Evolutionary conservation across 2,113 vertebrate species (phyloP).

Genomic region (Charadrius vociferus): DNA sequence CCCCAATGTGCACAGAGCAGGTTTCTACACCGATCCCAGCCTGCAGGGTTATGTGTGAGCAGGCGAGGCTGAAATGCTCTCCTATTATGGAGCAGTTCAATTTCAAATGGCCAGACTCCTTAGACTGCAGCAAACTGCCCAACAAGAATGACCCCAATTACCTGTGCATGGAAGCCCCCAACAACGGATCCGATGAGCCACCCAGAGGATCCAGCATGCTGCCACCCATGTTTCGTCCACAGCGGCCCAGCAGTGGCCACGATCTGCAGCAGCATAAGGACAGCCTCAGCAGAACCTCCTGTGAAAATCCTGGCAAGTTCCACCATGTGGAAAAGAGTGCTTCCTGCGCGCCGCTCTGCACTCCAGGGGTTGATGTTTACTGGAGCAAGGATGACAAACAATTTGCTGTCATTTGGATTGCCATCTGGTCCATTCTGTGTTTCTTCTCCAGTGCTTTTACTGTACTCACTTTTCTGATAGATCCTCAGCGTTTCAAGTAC

Average conservation of each 20-base stretch:
- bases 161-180: slow-evolving; percentile 98
- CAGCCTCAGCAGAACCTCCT: slow-evolving; percentile 72
- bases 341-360: slow-evolving; percentile 92
- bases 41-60: slow-evolving; percentile 96
- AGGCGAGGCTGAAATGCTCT: slow-evolving; percentile 91
- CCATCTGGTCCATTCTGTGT: slow-evolving; percentile 94
- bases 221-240: slow-evolving; percentile 87
- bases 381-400: slow-evolving; percentile 94
- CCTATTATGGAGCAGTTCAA: slow-evolving; percentile 95
- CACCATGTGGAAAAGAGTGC: slow-evolving; percentile 94
- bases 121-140: slow-evolving; percentile 92
- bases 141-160: slow-evolving; percentile 96
- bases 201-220: slow-evolving; percentile 86
- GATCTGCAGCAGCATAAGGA: slow-evolving; percentile 81
- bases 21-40: slow-evolving; percentile 96
- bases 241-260: slow-evolving; percentile 80
- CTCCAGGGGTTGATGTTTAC: slow-evolving; percentile 92
- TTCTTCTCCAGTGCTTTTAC: slow-evolving; percentile 97
- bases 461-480: slow-evolving; percentile 94
- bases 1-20: slow-evolving; percentile 98
- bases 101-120: slow-evolving; percentile 93
- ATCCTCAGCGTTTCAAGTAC: slow-evolving; percentile 94
- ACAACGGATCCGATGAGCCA: slow-evolving; percentile 89
- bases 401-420: slow-evolving; percentile 93
- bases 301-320: slow-evolving; percentile 92